These are phyloP conservation scores for Anhinga anhinga DNA, from an alignment of 2,113 vertebrate genomes.

Conservation along the genomic window DNA sequence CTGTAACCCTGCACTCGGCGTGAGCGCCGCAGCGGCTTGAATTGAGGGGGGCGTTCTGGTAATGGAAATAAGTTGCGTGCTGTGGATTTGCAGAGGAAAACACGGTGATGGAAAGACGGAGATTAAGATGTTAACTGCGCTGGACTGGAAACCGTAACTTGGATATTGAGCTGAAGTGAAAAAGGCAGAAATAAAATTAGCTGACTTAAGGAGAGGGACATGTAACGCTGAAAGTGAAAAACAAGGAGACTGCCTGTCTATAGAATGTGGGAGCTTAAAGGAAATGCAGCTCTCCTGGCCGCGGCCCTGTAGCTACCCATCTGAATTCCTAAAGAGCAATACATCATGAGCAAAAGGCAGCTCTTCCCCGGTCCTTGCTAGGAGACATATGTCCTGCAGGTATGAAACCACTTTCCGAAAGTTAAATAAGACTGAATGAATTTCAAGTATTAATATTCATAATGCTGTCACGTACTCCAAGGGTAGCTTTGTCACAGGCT, in stretches of 20 bases:
- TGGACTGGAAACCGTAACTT: neutral
- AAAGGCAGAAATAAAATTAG: conserved; percentile 53
- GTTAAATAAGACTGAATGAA: neutral
- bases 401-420: neutral
- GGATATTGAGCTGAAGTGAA: conserved; percentile 37
- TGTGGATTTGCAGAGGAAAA: neutral
- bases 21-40: neutral
- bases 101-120: neutral
- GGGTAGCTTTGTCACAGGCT: neutral
- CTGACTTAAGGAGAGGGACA: neutral
- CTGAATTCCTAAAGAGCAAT: conserved; percentile 23
- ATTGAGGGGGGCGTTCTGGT: neutral
- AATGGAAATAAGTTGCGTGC: conserved; percentile 33
- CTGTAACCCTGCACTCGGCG: neutral
- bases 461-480: neutral
- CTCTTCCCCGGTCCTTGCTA: neutral
- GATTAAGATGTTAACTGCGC: neutral
- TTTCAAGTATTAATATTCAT: neutral
- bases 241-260: conserved; percentile 18
- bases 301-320: neutral
- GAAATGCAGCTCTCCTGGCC: conserved; percentile 50
- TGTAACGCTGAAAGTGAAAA: neutral
- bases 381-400: neutral
- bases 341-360: neutral
- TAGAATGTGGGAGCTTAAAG: neutral